Conservation (phyloP, 2,113 vertebrate species). For the Xiphophorus hellerii region DNA sequence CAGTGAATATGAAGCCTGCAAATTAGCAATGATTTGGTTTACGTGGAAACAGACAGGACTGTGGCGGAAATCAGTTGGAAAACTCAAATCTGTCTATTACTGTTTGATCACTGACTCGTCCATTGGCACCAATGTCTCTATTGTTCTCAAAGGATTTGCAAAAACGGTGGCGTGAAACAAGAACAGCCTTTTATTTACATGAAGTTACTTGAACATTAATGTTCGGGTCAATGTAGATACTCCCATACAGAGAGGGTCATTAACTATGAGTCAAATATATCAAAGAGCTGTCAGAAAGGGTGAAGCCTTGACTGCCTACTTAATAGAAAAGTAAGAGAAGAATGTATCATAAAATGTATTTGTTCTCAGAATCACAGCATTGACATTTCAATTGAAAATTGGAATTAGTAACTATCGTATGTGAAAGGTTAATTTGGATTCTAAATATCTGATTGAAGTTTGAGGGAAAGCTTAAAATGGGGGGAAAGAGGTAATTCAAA, state of each 20-base stretch:
- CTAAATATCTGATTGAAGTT: no score
- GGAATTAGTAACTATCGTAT: no score
- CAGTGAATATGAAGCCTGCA: not conserved
- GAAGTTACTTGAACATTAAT: not conserved
- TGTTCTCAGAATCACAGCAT: not conserved
- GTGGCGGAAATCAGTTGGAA: conserved; percentile 5
- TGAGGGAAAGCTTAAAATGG: no score
- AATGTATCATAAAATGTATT: not conserved
- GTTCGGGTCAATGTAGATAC: no score
- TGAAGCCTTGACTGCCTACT: not conserved
- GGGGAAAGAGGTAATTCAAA: no score
- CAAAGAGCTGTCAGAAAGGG: not conserved
- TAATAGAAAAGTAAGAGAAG: not conserved
- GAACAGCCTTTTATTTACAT: not conserved
- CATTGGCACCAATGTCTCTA: not conserved
- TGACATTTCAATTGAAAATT: no score
- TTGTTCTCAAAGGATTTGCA: not conserved
- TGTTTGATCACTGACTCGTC: not conserved
- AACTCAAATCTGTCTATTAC: conserved; percentile 3
- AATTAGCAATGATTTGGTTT: conserved; percentile 25
- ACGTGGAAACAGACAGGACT: conserved; percentile 18
- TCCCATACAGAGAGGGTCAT: not conserved
- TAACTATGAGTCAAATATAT: not conserved
- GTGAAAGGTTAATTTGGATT: no score
- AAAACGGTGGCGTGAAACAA: not conserved